Evolutionary conservation across 2,888 invertebrate genomes (phyloP).

Genomic region (Drosophila merina): DNA sequence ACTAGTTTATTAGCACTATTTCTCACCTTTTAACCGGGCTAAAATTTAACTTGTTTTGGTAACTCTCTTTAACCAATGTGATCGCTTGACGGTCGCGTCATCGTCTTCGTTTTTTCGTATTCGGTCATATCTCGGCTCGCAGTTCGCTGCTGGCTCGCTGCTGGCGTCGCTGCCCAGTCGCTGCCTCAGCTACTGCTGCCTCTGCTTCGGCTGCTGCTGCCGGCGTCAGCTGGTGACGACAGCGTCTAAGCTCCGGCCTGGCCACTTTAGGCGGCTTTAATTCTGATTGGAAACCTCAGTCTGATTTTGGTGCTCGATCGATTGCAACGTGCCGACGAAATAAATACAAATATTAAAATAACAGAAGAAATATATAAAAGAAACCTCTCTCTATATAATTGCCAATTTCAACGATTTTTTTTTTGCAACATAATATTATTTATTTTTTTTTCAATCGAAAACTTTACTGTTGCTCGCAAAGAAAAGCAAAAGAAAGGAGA

Average conservation of each 20-base stretch:
- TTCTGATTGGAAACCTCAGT: slow-evolving; percentile 81
- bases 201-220: slow-evolving; percentile 21
- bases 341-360: slow-evolving; percentile 13
- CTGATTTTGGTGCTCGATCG: slow-evolving; percentile 84
- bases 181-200: slow-evolving; percentile 27
- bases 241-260: slow-evolving; percentile 61
- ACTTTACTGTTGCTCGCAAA: neutral
- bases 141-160: slow-evolving; percentile 28
- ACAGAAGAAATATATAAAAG: slow-evolving; percentile 18
- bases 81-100: slow-evolving; percentile 40
- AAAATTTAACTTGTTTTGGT: neutral
- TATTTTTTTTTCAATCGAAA: slow-evolving; percentile 22
- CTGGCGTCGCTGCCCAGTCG: slow-evolving; percentile 29
- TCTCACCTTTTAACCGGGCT: neutral
- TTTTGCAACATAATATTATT: slow-evolving; percentile 12
- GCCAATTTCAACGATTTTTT: slow-evolving; percentile 20
- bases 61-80: slow-evolving; percentile 25
- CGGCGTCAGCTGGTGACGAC: slow-evolving; percentile 40
- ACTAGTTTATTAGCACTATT: neutral
- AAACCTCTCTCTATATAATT: slow-evolving; percentile 6
- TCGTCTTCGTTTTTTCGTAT: slow-evolving; percentile 67
- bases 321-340: slow-evolving; percentile 81
- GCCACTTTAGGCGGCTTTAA: slow-evolving; percentile 71
- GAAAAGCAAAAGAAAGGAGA: slow-evolving; percentile 10
- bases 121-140: slow-evolving; percentile 77